phyloP scores from a whole-genome alignment of 2,113 vertebrate genomes.

The Chloropsis hardwickii region DNA sequence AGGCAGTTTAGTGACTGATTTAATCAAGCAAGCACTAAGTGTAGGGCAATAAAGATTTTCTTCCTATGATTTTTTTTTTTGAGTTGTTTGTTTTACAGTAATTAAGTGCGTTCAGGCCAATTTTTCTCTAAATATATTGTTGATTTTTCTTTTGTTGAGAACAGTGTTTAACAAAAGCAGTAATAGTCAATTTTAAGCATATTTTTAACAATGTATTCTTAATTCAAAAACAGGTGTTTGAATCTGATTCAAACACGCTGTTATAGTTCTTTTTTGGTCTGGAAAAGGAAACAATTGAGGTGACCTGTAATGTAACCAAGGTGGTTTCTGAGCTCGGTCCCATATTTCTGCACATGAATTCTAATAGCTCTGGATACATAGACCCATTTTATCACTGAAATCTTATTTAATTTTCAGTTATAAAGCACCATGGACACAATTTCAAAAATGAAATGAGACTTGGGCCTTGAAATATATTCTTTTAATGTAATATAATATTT shows the following conservation, averaged over 20 bases:
- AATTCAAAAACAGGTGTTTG: not conserved
- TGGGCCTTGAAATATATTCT: not conserved
- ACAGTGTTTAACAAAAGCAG: not conserved
- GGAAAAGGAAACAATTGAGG: not conserved
- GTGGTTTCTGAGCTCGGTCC: not conserved
- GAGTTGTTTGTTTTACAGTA: not conserved
- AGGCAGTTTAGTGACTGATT: not conserved
- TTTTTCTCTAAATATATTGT: not conserved
- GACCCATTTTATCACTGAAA: not conserved
- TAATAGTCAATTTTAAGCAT: not conserved
- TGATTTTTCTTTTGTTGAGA: not conserved
- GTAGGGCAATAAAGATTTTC: not conserved
- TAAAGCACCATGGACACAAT: not conserved
- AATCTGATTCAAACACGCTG: not conserved
- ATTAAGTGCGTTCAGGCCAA: not conserved
- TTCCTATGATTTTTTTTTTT: not conserved
- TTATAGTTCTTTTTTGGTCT: not conserved
- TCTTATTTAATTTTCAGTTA: not conserved
- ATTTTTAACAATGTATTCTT: rapidly evolving
- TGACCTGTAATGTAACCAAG: not conserved
- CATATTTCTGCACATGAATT: not conserved
- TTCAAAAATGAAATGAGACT: not conserved
- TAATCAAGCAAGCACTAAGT: not conserved
- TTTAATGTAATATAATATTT: not conserved
- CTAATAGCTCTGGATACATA: not conserved